These are phyloP conservation scores for Acanthococcus lagerstroemiae DNA, from an alignment of 2,888 invertebrate species.

Conservation along the genomic window DNA sequence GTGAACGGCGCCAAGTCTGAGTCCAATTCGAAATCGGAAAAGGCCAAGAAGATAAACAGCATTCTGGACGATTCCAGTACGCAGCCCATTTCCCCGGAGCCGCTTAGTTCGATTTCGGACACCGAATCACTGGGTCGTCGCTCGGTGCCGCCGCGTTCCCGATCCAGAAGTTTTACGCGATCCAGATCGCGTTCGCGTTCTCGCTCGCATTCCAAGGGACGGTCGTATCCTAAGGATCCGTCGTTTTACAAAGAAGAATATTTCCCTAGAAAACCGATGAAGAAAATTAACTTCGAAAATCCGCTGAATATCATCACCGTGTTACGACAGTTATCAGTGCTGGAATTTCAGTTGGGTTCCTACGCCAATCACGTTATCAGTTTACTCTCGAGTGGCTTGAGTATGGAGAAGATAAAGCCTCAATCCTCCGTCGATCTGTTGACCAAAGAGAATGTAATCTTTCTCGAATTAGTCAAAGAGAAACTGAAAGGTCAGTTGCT, in stretches of 20 bases:
- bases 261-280: slow-evolving; percentile 23
- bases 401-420: slow-evolving; percentile 59
- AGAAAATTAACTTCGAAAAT: slow-evolving; percentile 34
- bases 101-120: slow-evolving; percentile 25
- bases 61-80: slow-evolving; percentile 12
- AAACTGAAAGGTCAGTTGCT: slow-evolving; percentile 69
- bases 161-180: neutral
- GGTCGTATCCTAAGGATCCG: slow-evolving; percentile 6
- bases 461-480: slow-evolving; percentile 76
- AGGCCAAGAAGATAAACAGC: neutral
- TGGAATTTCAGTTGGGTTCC: slow-evolving; percentile 75
- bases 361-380: slow-evolving; percentile 69
- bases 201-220: neutral
- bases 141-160: neutral
- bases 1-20: neutral
- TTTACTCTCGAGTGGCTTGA: slow-evolving; percentile 63
- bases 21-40: neutral
- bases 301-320: slow-evolving; percentile 50
- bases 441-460: slow-evolving; percentile 58
- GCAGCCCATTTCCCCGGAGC: slow-evolving; percentile 13
- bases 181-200: slow-evolving; percentile 16
- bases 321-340: slow-evolving; percentile 62
- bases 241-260: slow-evolving; percentile 4
- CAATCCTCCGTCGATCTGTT: slow-evolving; percentile 67
- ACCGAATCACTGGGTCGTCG: neutral